Base-by-base conservation (phyloP, 2,888 invertebrate species). In the Drosophila greeni region DNA sequence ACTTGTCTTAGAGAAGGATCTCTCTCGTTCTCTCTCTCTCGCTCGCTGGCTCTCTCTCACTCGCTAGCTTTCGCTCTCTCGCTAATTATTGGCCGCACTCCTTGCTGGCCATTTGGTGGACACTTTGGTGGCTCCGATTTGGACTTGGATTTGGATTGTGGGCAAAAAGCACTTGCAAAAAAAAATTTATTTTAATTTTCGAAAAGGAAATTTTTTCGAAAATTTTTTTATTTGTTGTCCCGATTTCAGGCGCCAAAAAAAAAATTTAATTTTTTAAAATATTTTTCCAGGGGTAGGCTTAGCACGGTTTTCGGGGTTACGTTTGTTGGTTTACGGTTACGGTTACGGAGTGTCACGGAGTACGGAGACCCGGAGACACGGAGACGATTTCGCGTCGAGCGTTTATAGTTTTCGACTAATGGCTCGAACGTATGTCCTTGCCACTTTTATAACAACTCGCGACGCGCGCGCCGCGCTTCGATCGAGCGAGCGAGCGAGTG, bases 371-470 rank as follows among this genome's bases (percentile, higher is more conserved):
- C 45, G 66, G 54, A 76, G 68, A 84, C 77, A 80, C 78, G 82
- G 75, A 85, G 85, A 84, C 86, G 86, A 86, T 87, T 86, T 86
- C 85, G 84, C 87, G 82, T 84, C 86, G 80, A 86, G 86, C 87
- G 87, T 85, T 87, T 86, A 87, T 87, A 88, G 87, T 87, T 88
- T 88, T 87, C 89, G 86, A 88, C 89, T 88, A 88, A 87, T 88
- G 87, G 85, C 85, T 86, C 86, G 85, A 86, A 82, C 86, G 86
- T 87, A 89, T 88, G 88, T 88, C 88, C 88, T 88, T 88, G 88
- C 88, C 84, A 88, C 89, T 88, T 88, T 89, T 88, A 88, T 88
- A 88, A 87, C 86, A 86, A 87, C 82, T 82, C 84, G 72, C 73
- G 77, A 72, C 70, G 42, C 42, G 42, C n/a, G 42, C 42, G 42